Evolutionary conservation across 2,797 vertebrate species (phyloP), one percentile per base, ranked within the genome.

Genomic region (Myotis pilosus): DNA sequence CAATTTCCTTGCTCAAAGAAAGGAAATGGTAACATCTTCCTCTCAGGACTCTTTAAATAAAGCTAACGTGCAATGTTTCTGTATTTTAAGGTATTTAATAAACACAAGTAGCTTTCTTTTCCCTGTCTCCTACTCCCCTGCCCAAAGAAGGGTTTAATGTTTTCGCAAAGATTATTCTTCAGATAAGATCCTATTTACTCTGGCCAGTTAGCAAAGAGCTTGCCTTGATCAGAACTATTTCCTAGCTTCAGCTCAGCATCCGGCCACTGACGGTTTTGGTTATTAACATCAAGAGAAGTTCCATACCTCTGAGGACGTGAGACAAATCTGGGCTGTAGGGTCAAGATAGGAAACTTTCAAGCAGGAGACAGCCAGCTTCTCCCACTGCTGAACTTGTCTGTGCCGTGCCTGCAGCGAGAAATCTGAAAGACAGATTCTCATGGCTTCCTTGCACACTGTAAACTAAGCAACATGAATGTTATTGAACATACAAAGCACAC

Each of bases 1-100:
- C 44, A 28, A 8, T 78, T 68, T 62, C 62, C 76, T 71, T 28
- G 8, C 55, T 82, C 62, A 64, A 22, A n/a, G 30, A 87, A 78
- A 82, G 47, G 10, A 81, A 95, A 92, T 22, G 75, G 7, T 76
- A 66, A 41, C n/a, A 38, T 76, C 53, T 91, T 33, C 38, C 11
- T 83, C 9, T 57, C 3, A 72, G 36, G 2, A 49, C 38, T 64
- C 83, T 66, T 76, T 38, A 64, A 87, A 66, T 57, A 55, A 82
- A 91, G 47, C 53, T 87, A 66, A 53, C 16, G 10, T 85, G 30
- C 72, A 74, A 74, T 41, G 9, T 47, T 16, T 44, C 53, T 86
- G 33, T 81, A 68, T n/a, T 85, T 85, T 68, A 41, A 79, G 38
- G 47, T 91, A 83, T 88, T 72, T 91, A 87, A 23, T 60, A 62